Base-by-base conservation (phyloP, 2,888 invertebrate genomes). In the Branchipolynoe longqiensis region DNA sequence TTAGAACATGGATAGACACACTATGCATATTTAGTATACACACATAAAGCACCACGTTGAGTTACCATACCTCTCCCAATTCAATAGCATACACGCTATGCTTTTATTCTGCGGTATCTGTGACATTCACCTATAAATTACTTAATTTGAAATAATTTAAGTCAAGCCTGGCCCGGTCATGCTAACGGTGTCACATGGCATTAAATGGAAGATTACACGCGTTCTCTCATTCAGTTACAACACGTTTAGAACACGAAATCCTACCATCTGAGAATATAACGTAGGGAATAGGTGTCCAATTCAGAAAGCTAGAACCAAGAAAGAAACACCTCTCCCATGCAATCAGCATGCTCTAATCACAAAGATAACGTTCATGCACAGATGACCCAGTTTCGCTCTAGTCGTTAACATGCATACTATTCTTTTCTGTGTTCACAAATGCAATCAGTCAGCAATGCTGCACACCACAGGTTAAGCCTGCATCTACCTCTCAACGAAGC, bases 1-100 rank as follows among this genome's bases (percentile, higher is more conserved):
- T 69, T 38, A 33, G 12, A 69, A 33, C 36, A 18, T 14, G 22
- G 33, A 33, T 69, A 36, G 69, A 69, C 69, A 69, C 36, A 33
- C 1, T 69, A 69, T 69, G 69, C 36, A 69, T 33, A 69, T 3
- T 69, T 33, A 69, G 38, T 38, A 69, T 33, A 36, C 25, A 3
- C 38, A n/a, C 22, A 33, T 69, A 38, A 69, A 69, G 69, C 69
- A 69, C 69, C 69, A 69, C 38, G 69, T 36, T 33, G 69, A 69
- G 69, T 4, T 3, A 2, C 62, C 62, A 62, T 31, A 62, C 25
- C n/a, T n/a, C n/a, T 62, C 28, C 62, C 59, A 59, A 59, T 25
- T 14, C 59, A 12, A 62, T 2, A 1, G 62, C 31, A n/a, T 18
- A 58, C 62, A 31, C 62, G 28, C 12, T n/a, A 58, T 58, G 4